Conservation (phyloP, 2,113 vertebrate species). For the Poeciliopsis occidentalis region DNA sequence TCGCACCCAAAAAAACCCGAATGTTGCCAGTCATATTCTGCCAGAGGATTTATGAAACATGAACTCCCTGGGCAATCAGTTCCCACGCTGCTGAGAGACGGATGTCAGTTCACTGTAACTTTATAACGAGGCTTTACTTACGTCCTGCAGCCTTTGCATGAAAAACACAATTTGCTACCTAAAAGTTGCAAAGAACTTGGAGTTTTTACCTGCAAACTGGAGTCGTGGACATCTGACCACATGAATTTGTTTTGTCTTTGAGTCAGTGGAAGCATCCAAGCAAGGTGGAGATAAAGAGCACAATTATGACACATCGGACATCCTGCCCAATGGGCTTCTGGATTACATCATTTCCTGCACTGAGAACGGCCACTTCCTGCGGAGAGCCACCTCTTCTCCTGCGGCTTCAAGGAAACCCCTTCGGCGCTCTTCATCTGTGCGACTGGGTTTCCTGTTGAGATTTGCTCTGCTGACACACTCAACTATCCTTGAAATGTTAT, state of each 20-base stretch:
- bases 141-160: neutral
- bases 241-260: neutral
- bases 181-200: neutral
- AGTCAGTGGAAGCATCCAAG: neutral
- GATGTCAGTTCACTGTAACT: neutral
- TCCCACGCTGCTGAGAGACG: neutral
- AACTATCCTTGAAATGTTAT: conserved; percentile 42
- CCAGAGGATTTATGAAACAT: neutral
- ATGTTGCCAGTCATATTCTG: neutral
- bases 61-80: neutral
- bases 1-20: neutral
- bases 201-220: neutral
- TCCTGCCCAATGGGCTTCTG: conserved; percentile 35
- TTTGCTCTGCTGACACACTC: conserved; percentile 10
- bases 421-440: neutral
- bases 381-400: conserved; percentile 31
- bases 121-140: neutral
- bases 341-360: conserved; percentile 55
- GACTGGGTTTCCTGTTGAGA: conserved; percentile 47
- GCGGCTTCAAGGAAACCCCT: conserved; percentile 20
- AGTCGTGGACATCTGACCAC: neutral
- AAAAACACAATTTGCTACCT: neutral
- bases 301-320: conserved; percentile 5
- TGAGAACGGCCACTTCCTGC: conserved; percentile 41
- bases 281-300: conserved; percentile 30